These are phyloP conservation scores for Hippocampus comes DNA, from an alignment of 2,113 vertebrate species.

Conservation along the genomic window DNA sequence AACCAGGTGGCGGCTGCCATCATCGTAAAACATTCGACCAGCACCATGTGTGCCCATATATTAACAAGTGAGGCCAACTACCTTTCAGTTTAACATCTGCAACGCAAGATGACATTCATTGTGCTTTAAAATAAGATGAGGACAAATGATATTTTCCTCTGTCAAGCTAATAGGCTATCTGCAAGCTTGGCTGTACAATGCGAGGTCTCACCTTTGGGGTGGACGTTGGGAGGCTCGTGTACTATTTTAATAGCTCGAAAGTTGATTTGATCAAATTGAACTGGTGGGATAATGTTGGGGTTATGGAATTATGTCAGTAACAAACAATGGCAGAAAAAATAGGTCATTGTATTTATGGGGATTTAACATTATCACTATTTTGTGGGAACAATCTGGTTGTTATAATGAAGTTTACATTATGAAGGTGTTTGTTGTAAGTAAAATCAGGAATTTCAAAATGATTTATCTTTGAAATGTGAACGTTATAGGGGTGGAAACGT, in stretches of 20 bases:
- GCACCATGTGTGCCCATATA: slow-evolving; percentile 64
- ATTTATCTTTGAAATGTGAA: too few relatives aligned
- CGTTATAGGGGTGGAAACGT: too few relatives aligned
- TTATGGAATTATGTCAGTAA: neutral
- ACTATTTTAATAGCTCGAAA: slow-evolving; percentile 48
- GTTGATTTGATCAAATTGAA: slow-evolving; percentile 26
- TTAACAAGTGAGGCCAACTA: slow-evolving; percentile 59
- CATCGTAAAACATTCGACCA: slow-evolving; percentile 68
- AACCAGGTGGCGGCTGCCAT: slow-evolving; percentile 70
- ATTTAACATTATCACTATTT: too few relatives aligned
- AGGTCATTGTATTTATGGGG: too few relatives aligned
- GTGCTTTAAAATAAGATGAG: slow-evolving; percentile 73
- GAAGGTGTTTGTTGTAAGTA: too few relatives aligned
- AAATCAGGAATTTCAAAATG: too few relatives aligned
- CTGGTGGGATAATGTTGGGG: too few relatives aligned
- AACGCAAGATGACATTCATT: slow-evolving; percentile 72
- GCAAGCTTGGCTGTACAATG: slow-evolving; percentile 34
- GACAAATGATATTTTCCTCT: slow-evolving; percentile 69
- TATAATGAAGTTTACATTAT: too few relatives aligned
- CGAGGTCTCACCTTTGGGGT: slow-evolving; percentile 50
- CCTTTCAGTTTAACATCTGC: slow-evolving; percentile 72
- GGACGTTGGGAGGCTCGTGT: slow-evolving; percentile 36
- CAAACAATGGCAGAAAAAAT: neutral
- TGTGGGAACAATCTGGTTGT: too few relatives aligned
- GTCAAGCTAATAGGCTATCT: slow-evolving; percentile 61